Conservation (phyloP, 2,888 invertebrate species). For the Sepiola atlantica region DNA sequence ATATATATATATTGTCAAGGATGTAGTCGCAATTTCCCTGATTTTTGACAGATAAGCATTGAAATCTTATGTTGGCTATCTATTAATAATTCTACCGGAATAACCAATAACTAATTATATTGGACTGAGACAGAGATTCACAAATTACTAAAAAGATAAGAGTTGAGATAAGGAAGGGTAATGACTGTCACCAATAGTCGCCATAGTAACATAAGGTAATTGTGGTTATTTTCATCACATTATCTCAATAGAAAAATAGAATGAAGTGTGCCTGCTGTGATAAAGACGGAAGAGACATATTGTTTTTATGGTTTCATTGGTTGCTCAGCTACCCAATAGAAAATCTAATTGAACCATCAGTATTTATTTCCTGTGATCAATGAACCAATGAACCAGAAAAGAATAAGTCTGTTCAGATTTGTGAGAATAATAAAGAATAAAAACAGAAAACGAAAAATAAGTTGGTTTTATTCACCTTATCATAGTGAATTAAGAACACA, state of each 20-base stretch:
- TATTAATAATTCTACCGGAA: neutral
- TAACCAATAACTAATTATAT: neutral
- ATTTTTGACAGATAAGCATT: neutral
- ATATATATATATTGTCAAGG: neutral
- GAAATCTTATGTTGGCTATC: neutral
- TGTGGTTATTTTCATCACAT: neutral
- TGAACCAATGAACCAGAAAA: neutral
- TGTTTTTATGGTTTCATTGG: neutral
- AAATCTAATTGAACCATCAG: neutral
- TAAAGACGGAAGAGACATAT: neutral
- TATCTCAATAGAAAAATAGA: neutral
- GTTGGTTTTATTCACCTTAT: too few species aligned
- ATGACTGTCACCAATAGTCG: neutral
- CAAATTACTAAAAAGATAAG: neutral
- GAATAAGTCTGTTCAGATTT: neutral
- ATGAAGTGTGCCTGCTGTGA: neutral
- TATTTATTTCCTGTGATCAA: neutral
- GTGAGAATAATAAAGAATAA: too few species aligned
- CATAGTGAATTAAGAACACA: too few species aligned
- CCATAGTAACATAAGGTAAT: neutral
- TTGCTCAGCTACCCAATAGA: neutral
- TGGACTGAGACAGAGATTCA: neutral
- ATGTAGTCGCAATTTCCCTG: neutral
- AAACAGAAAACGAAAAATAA: too few species aligned
- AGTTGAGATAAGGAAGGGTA: neutral